Base-by-base conservation (phyloP, 2,113 vertebrate species). In the Ammodramus savannarum region DNA sequence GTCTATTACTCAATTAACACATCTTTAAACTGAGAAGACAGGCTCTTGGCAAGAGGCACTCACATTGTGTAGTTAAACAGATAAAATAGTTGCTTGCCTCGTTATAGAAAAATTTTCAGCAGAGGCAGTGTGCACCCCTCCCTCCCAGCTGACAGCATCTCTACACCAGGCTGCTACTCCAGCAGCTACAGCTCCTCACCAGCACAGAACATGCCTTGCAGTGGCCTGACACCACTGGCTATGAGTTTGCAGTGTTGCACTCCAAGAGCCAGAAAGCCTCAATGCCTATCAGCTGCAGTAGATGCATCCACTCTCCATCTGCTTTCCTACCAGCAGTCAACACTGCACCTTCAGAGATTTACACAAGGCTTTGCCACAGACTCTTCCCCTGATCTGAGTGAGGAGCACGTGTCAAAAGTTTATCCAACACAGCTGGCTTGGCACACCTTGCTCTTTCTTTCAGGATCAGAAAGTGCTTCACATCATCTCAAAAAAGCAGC, bases 1-100 rank as follows among this genome's bases (percentile, higher is more conserved):
- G 21, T 73, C 95, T 94, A 39, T 67, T 95, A 66, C 44, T 96
- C 80, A 88, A 87, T 96, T 97, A 96, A 95, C 93, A 95, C 85
- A 85, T 95, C 71, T 93, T 95, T 90, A 93, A 90, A 87, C 69
- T 39, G 88, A 92, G 91, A 87, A 95, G 95, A 92, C 77, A 95
- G 85, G 89, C 77, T 94, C 51, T 95, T 94, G 94, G 89, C 87
- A 94, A 79, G 65, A 88, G 51, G 36, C 44, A 36, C 39, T 86
- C 49, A 52, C n/a, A 93, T 92, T 90, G 86, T 95, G 89, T 15
- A 87, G 71, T 34, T 85, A 85, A 96, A 89, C 27, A 96, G 95
- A 96, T 75, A 89, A 96, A 95, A 94, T 49, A 71, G 49, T 66
- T 86, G 31, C 41, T 81, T 39, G 69, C 12, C n/a, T 89, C 3